Percentiles rank a stretch among this genome's conserved stretches.
These are phyloP conservation scores for Archocentrus centrarchus DNA, from an alignment of 2,113 vertebrate species.

Conservation along the genomic window DNA sequence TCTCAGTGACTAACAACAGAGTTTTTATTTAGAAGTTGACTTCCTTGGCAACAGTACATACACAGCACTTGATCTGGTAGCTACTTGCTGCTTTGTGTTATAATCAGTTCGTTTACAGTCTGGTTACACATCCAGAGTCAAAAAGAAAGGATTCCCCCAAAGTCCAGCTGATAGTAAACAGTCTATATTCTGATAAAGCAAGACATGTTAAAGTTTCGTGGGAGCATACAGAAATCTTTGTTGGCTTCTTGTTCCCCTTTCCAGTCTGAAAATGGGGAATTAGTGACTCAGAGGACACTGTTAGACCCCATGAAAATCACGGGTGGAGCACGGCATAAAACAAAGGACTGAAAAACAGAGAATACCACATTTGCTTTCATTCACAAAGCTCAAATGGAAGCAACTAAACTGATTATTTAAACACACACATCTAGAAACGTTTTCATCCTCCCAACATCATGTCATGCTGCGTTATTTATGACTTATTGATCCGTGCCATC, in stretches of 20 bases:
- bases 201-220: background rate
- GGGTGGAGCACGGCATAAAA: constrained; percentile 10
- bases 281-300: constrained; percentile 30
- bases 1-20: constrained; percentile 63
- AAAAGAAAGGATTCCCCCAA: background rate
- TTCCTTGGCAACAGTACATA: constrained; percentile 37
- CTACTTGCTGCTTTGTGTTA: background rate
- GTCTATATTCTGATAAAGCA: background rate
- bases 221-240: background rate
- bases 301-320: background rate
- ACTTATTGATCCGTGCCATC: constrained; percentile 30
- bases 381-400: accelerated
- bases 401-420: background rate
- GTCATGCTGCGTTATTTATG: constrained; percentile 28
- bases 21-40: constrained; percentile 57
- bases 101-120: background rate
- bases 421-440: background rate
- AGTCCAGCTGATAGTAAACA: background rate
- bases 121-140: background rate
- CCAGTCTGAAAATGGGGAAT: constrained; percentile 45
- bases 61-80: background rate
- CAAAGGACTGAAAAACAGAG: background rate
- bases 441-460: background rate
- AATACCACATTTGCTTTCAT: background rate
- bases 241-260: constrained; percentile 47